Base-by-base conservation (phyloP, 1,140 invertebrate species). In the Drosophila dunni region DNA sequence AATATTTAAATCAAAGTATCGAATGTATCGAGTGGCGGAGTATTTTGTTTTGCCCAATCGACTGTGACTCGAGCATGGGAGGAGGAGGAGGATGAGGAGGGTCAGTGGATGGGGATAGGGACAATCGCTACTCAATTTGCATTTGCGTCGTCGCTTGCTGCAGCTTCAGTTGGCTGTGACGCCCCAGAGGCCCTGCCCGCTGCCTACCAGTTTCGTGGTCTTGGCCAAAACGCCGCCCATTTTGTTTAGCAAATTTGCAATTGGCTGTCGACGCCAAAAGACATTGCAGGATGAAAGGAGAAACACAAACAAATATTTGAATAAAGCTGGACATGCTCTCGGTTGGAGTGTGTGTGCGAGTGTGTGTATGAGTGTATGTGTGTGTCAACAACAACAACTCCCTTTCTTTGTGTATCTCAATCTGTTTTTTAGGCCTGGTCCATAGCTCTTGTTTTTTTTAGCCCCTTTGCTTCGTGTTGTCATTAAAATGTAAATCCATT, bases 401-500 rank as follows among this genome's bases (percentile, higher is more conserved):
- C 34, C 69, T 42, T 61, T 9, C 17, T 29, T 8, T 17, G 8
- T 83, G 71, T 79, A 83, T 86, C 83, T 88, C 79, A 82, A 79
- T 79, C 79, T 75, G 76, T 54, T 68, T 58, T 51, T 29, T 29
- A 29, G 33, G 34, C 10, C 33, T 45, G 11, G 10, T 11, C 24
- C 46, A 34, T 38, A 57, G 42, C 20, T 50, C 72, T 50, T 64
- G 80, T 20, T 20, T 2, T 20, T 20, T 29, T 29, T n/a, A n/a
- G 24, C 24, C 66, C 34, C 48, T 67, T 75, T 73, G 63, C 56
- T 83, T 83, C 83, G 83, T 89, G 84, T 88, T 89, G 83, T 88
- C 83, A 88, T 88, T 88, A 88, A 88, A 88, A 88, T 88, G 83
- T 88, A 88, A 88, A 88, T 88, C 79, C 84, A 69, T 88, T 88